A percentile compares a stretch with the other conserved stretches of the same genome.
phyloP scores from a whole-genome alignment of 1,140 invertebrate species.

The Oedothorax gibbosus region DNA sequence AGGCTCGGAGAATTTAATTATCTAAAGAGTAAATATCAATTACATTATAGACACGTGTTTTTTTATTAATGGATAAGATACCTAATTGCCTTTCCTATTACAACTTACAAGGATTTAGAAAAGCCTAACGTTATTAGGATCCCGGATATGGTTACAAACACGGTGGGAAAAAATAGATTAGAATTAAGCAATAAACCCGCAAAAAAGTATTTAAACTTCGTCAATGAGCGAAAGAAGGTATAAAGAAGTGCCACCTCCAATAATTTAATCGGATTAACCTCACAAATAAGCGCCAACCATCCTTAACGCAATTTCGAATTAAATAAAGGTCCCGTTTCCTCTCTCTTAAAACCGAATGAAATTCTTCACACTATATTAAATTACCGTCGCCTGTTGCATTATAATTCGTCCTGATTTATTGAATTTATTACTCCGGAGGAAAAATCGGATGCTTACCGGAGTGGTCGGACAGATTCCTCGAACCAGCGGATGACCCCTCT shows the following conservation, averaged over 20 bases:
- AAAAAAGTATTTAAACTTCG: too few relatives aligned
- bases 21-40: too few relatives aligned
- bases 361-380: conserved; percentile 57
- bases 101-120: too few relatives aligned
- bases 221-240: conserved; percentile 32
- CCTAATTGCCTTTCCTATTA: too few relatives aligned
- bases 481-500: conserved; percentile 62
- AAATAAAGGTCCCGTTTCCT: conserved; percentile 48
- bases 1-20: too few relatives aligned
- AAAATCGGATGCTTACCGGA: conserved; percentile 64
- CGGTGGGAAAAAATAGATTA: too few relatives aligned
- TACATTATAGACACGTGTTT: too few relatives aligned
- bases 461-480: conserved; percentile 66
- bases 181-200: too few relatives aligned
- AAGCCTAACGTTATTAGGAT: too few relatives aligned
- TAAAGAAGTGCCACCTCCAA: conserved; percentile 59
- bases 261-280: conserved; percentile 55
- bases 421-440: conserved; percentile 56
- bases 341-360: conserved; percentile 60
- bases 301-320: conserved; percentile 61
- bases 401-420: conserved; percentile 62
- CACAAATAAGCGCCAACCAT: conserved; percentile 58
- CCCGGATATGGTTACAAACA: too few relatives aligned
- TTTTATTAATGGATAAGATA: too few relatives aligned
- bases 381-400: conserved; percentile 55